Conservation (phyloP, 1,140 invertebrate genomes). For the Pseudomyrmex cubaensis region DNA sequence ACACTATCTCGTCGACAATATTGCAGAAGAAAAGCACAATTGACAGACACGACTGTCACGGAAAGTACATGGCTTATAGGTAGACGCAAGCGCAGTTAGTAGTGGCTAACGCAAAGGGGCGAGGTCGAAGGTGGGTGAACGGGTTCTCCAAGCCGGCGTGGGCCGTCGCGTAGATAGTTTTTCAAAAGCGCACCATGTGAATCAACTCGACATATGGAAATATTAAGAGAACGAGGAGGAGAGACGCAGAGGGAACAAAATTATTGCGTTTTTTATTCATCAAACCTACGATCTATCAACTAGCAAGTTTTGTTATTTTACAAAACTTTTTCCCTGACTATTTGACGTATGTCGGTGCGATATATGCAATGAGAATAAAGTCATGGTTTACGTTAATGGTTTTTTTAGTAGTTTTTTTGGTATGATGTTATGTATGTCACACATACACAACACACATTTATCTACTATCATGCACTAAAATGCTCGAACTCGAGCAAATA, state of each 20-base stretch:
- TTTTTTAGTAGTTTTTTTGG: no score
- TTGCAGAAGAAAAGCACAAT: slow-evolving; percentile 36
- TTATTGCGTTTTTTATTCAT: slow-evolving; percentile 59
- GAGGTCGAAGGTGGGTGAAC: slow-evolving; percentile 85
- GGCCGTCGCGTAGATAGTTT: slow-evolving; percentile 79
- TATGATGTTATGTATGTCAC: no score
- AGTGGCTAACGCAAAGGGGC: slow-evolving; percentile 72
- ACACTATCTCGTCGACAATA: neutral
- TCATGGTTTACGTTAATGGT: no score
- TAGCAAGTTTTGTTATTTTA: no score
- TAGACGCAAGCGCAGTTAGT: slow-evolving; percentile 43
- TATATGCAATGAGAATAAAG: no score
- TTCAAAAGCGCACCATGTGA: slow-evolving; percentile 64
- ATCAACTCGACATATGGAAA: slow-evolving; percentile 64
- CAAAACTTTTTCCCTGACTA: no score
- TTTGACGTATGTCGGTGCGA: no score
- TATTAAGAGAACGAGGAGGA: slow-evolving; percentile 20
- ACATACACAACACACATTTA: no score
- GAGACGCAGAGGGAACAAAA: neutral
- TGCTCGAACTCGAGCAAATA: no score
- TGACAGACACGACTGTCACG: slow-evolving; percentile 59
- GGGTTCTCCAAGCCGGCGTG: slow-evolving; percentile 77
- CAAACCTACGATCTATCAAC: neutral
- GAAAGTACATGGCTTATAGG: slow-evolving; percentile 50
- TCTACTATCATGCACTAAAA: no score